Conservation (phyloP, 2,888 invertebrate genomes). For the Camptogramma bilineatum region DNA sequence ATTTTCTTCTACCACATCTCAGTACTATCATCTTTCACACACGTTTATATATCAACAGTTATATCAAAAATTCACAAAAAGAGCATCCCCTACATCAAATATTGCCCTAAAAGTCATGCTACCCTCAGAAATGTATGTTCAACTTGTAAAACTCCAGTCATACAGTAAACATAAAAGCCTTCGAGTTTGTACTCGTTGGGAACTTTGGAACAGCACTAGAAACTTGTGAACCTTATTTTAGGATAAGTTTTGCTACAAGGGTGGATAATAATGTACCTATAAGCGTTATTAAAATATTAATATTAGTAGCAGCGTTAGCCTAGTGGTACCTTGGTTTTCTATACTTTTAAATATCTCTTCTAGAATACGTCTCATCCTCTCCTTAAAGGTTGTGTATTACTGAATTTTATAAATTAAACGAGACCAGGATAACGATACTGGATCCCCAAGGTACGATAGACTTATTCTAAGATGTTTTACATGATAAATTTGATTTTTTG, state of each 20-base stretch:
- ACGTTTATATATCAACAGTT: no score
- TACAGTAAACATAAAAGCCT: slow-evolving; percentile 25
- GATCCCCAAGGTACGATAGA: no score
- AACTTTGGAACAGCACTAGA: slow-evolving; percentile 30
- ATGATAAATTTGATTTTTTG: no score
- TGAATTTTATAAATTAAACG: no score
- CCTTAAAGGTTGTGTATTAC: no score
- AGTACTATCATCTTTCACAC: no score
- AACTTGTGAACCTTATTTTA: slow-evolving; percentile 31
- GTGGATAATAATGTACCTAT: not conserved
- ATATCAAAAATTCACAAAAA: not conserved
- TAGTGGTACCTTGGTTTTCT: not conserved
- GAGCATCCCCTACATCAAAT: slow-evolving; percentile 3
- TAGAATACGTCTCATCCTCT: no score
- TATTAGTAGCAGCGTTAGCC: not conserved
- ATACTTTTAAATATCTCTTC: no score
- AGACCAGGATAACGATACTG: no score
- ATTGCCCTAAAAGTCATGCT: slow-evolving; percentile 21
- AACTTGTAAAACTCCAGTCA: slow-evolving; percentile 41
- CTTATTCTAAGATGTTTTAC: no score
- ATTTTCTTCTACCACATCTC: no score
- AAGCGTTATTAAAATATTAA: not conserved
- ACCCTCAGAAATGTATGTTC: slow-evolving; percentile 48
- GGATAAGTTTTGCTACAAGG: slow-evolving; percentile 9
- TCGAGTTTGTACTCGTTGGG: slow-evolving; percentile 23